Conservation (phyloP, 2,113 vertebrate genomes). For the Calyptommatus sinebrachiatus region DNA sequence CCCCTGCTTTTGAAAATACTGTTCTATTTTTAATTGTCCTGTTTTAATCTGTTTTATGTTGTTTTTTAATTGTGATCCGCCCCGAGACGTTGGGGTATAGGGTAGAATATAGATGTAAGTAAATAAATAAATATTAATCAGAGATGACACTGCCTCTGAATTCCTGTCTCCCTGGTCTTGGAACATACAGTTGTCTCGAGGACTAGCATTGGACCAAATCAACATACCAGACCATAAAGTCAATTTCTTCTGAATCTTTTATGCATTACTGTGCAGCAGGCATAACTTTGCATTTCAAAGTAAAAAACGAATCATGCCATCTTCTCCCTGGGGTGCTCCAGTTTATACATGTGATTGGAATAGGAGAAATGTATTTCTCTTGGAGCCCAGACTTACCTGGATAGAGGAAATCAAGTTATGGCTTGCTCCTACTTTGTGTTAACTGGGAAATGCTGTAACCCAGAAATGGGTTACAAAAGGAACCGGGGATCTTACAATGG, state of each 20-base stretch:
- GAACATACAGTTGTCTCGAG: not conserved
- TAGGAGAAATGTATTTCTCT: not conserved
- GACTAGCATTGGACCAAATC: not conserved
- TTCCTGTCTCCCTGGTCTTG: not conserved
- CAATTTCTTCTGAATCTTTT: conserved; percentile 1
- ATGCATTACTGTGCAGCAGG: not conserved
- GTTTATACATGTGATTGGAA: not conserved
- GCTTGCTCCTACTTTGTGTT: not conserved
- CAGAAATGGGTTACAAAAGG: not conserved
- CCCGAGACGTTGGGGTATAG: no score
- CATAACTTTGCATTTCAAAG: not conserved
- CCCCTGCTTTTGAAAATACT: no score
- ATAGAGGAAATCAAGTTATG: not conserved
- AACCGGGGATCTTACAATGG: not conserved
- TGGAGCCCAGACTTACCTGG: not conserved
- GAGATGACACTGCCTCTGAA: not conserved
- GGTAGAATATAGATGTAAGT: no score
- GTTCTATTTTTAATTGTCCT: no score
- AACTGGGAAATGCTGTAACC: not conserved
- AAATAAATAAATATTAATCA: no score
- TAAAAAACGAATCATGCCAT: not conserved
- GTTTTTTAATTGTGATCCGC: no score
- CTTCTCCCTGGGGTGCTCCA: not conserved
- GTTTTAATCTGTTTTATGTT: no score
- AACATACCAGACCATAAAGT: conserved; percentile 1